phyloP scores from a whole-genome alignment of 2,113 vertebrate species.

The Urocolius indicus region DNA sequence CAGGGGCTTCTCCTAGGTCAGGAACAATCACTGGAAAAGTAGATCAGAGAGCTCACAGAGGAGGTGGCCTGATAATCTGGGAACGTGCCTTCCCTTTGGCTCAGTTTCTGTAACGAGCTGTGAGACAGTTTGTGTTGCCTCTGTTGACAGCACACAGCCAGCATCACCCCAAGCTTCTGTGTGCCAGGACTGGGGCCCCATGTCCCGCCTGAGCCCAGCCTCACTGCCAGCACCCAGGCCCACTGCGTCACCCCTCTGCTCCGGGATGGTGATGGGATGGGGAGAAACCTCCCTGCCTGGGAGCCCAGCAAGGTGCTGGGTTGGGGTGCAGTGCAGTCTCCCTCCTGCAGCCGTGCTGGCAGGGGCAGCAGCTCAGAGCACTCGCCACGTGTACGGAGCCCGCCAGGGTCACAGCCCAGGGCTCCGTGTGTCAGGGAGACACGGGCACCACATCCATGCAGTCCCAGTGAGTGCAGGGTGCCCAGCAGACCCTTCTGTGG shows the following conservation, averaged over 20 bases:
- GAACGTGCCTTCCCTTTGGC: slow-evolving; percentile 60
- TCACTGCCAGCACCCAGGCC: not conserved
- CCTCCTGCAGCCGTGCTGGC: no score
- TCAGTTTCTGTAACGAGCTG: slow-evolving; percentile 65
- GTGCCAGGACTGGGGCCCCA: not conserved
- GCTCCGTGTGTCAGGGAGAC: not conserved
- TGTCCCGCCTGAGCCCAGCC: not conserved
- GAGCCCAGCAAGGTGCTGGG: not conserved
- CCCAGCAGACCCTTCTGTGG: not conserved
- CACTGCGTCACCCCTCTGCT: not conserved
- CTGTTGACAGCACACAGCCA: not conserved
- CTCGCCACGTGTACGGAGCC: fast-evolving
- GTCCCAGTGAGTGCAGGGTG: not conserved
- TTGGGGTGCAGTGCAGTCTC: no score
- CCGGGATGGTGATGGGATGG: no score
- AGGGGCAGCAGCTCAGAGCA: not conserved
- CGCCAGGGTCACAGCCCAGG: not conserved
- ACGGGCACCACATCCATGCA: not conserved
- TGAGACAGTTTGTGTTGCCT: not conserved
- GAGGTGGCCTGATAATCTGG: slow-evolving; percentile 68
- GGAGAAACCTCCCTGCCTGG: not conserved
- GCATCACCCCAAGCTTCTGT: not conserved
- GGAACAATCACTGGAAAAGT: slow-evolving; percentile 67
- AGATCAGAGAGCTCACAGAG: slow-evolving; percentile 71
- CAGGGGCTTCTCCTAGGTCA: slow-evolving; percentile 70